A percentile compares a stretch with the other conserved stretches of the same genome.
These are phyloP conservation scores for Notocelia uddmanniana DNA, from an alignment of 2,888 invertebrate species.

Conservation along the genomic window DNA sequence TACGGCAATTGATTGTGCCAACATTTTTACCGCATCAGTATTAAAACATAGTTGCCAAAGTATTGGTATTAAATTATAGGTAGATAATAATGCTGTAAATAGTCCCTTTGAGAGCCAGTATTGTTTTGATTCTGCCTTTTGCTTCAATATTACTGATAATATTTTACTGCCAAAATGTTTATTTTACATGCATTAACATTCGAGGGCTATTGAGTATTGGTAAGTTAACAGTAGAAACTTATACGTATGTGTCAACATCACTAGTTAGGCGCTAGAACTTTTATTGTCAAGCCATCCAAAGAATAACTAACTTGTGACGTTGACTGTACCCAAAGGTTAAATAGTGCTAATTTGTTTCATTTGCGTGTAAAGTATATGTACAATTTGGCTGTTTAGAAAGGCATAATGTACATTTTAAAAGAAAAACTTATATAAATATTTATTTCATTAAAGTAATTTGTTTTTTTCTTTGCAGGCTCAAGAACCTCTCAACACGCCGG, in stretches of 20 bases:
- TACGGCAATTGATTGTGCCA: slow-evolving; percentile 81
- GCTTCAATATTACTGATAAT: slow-evolving; percentile 60
- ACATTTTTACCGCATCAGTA: slow-evolving; percentile 86
- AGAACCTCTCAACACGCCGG: slow-evolving; percentile 92
- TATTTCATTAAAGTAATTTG: slow-evolving; percentile 45
- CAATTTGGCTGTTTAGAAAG: slow-evolving; percentile 33
- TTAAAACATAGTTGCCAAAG: slow-evolving; percentile 83
- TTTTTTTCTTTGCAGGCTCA: slow-evolving; percentile 89
- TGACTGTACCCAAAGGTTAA: slow-evolving; percentile 19
- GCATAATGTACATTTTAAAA: background rate
- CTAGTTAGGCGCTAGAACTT: background rate
- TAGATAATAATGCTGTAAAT: slow-evolving; percentile 77
- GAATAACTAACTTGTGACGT: background rate
- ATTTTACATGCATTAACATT: slow-evolving; percentile 82
- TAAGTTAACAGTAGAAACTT: slow-evolving; percentile 66
- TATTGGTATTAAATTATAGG: slow-evolving; percentile 74
- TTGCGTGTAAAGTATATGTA: slow-evolving; percentile 30
- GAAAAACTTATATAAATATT: background rate
- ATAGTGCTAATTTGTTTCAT: slow-evolving; percentile 36
- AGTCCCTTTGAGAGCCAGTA: slow-evolving; percentile 68
- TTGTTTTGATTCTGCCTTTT: slow-evolving; percentile 63
- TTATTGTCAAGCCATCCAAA: background rate
- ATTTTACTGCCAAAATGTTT: slow-evolving; percentile 72
- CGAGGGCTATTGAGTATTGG: slow-evolving; percentile 75
- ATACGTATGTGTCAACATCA: slow-evolving; percentile 24